Percentiles rank a stretch among this genome's conserved stretches.
phyloP scores from a whole-genome alignment of 2,797 vertebrate species.

The Siniperca scherzeri region DNA sequence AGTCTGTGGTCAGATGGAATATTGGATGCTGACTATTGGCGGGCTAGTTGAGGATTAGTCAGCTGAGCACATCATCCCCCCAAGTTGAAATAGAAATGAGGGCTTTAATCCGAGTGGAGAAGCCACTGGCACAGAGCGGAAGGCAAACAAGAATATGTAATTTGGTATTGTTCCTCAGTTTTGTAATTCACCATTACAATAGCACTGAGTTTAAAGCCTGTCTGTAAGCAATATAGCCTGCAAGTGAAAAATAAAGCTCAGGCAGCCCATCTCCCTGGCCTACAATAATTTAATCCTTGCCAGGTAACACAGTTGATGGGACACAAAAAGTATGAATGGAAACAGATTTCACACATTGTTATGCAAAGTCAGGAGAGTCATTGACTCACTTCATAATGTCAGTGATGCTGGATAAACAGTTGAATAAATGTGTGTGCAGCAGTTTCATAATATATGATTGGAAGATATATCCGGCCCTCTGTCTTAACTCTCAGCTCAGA shows the following conservation, averaged over 20 bases:
- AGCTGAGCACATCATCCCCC: conserved; percentile 69
- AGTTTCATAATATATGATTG: conserved; percentile 47
- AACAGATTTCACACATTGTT: conserved; percentile 24
- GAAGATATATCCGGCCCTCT: conserved; percentile 5
- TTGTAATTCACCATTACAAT: conserved; percentile 49
- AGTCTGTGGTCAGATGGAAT: conserved; percentile 61
- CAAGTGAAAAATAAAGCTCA: conserved; percentile 1
- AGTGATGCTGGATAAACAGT: background rate
- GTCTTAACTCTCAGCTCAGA: background rate
- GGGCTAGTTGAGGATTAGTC: conserved; percentile 78
- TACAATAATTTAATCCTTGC: conserved; percentile 35
- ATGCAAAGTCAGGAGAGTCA: conserved; percentile 25
- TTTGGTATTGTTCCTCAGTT: conserved; percentile 53
- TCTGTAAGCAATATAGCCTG: conserved; percentile 2
- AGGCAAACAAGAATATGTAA: conserved; percentile 43
- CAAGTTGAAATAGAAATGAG: conserved; percentile 76
- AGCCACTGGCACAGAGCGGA: conserved; percentile 40
- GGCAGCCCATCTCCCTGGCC: conserved; percentile 36
- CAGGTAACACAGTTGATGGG: conserved; percentile 23
- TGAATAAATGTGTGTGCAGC: conserved; percentile 48
- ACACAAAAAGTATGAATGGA: conserved; percentile 34
- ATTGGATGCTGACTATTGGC: conserved; percentile 76
- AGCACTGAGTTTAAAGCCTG: background rate
- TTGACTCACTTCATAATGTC: background rate
- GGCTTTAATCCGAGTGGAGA: conserved; percentile 70